These are phyloP conservation scores for Leontopithecus rosalia DNA, from an alignment of 2,797 vertebrate species.

Conservation along the genomic window DNA sequence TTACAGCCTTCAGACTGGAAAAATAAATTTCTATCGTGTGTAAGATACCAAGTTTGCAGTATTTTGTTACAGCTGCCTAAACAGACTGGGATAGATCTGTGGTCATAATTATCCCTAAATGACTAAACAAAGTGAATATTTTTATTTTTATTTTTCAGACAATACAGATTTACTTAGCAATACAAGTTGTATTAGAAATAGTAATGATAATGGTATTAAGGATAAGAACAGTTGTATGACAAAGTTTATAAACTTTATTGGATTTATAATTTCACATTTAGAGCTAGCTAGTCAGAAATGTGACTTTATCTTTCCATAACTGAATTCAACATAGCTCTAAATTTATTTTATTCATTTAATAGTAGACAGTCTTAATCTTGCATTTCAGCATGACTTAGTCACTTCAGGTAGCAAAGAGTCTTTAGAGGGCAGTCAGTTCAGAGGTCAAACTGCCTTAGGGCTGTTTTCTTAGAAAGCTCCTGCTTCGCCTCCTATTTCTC, in stretches of 20 bases:
- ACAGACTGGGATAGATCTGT: background rate
- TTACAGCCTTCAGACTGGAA: background rate
- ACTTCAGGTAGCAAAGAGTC: background rate
- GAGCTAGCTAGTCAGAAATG: background rate
- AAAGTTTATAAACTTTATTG: background rate
- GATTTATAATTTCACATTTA: background rate
- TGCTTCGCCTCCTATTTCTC: background rate
- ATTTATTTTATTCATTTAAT: background rate
- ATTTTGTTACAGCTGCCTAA: background rate
- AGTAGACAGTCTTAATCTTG: background rate
- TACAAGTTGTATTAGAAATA: background rate
- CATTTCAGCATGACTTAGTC: background rate
- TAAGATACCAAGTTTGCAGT: too few relatives aligned
- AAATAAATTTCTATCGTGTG: background rate
- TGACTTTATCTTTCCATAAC: background rate
- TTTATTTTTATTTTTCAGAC: background rate
- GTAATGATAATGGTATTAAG: background rate
- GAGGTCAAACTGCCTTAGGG: background rate
- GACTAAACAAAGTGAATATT: background rate
- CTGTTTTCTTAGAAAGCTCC: background rate
- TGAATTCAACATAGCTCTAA: conserved; percentile 7
- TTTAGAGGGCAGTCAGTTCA: background rate
- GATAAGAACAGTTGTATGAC: background rate
- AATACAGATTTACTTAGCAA: background rate
- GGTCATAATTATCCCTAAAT: background rate